A percentile compares a stretch with the other conserved stretches of the same genome.
These are phyloP conservation scores for Syngnathus scovelli DNA, from an alignment of 2,113 vertebrate species.

Conservation along the genomic window DNA sequence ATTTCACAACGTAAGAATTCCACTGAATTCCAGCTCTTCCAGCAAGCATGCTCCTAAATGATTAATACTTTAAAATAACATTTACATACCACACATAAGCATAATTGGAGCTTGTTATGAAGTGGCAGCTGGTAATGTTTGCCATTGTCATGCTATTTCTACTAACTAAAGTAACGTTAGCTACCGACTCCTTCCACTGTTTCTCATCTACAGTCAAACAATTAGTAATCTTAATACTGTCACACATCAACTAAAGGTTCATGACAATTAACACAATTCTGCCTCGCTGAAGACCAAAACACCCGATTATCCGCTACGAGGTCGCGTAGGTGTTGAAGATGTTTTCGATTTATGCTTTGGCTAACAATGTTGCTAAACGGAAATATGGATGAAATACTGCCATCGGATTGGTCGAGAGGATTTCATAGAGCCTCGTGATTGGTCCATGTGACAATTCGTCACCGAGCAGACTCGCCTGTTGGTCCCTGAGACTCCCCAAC, in stretches of 20 bases:
- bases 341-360: slow-evolving; percentile 20
- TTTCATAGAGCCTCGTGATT: slow-evolving; percentile 23
- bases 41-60: background rate
- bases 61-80: background rate
- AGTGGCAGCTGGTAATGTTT: background rate
- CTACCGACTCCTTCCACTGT: slow-evolving; percentile 1
- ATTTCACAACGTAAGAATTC: background rate
- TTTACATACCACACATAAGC: background rate
- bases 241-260: background rate
- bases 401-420: slow-evolving; percentile 50
- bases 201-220: slow-evolving; percentile 5
- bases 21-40: background rate
- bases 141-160: background rate
- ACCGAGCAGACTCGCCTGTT: slow-evolving; percentile 39
- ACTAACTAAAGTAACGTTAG: slow-evolving; percentile 4
- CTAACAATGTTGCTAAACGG: slow-evolving; percentile 34
- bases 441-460: slow-evolving; percentile 35
- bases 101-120: background rate
- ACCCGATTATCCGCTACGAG: background rate
- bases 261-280: accelerated
- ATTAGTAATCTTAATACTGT: background rate
- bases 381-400: slow-evolving; percentile 20
- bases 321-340: background rate
- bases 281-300: accelerated
- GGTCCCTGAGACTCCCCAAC: slow-evolving; percentile 64